These are phyloP conservation scores for Helogale parvula DNA, from an alignment of 2,113 vertebrate genomes.

Conservation along the genomic window DNA sequence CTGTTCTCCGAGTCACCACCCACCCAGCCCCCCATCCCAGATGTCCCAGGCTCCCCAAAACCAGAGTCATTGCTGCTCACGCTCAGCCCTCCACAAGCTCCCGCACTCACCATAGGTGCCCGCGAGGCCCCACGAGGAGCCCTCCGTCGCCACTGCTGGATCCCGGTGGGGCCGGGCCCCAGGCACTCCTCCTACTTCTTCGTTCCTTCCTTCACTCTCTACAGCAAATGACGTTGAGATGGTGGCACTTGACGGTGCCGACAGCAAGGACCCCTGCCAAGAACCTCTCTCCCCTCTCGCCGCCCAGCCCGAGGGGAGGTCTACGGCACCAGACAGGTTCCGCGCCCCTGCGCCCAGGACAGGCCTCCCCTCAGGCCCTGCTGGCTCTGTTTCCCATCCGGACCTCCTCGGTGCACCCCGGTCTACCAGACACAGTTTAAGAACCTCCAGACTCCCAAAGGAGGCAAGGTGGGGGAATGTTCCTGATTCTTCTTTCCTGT, in stretches of 20 bases:
- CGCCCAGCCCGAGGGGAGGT: not conserved
- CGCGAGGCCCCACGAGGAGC: not conserved
- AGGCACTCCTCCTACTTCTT: not conserved
- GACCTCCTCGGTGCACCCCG: not conserved
- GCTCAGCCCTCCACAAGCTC: not conserved
- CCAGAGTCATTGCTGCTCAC: not conserved
- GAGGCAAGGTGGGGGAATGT: not conserved
- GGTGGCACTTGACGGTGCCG: not conserved
- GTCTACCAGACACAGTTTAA: not conserved
- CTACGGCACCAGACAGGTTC: not conserved
- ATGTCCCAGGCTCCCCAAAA: not conserved
- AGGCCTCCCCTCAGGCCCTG: not conserved
- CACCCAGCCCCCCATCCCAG: too few relatives aligned
- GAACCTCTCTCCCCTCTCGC: not conserved
- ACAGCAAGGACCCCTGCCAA: too few relatives aligned
- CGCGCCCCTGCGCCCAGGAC: not conserved
- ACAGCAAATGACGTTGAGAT: not conserved
- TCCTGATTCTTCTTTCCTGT: not conserved
- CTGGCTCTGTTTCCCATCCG: not conserved
- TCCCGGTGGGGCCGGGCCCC: not conserved
- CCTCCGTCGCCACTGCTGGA: not conserved
- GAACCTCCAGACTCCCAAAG: not conserved
- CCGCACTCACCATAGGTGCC: rapidly evolving
- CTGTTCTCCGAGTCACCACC: not conserved
- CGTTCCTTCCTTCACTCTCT: not conserved